Percentiles rank a stretch among this genome's conserved stretches.
Evolutionary conservation across 2,113 vertebrate genomes (phyloP).

Genomic region (Felis chaus): DNA sequence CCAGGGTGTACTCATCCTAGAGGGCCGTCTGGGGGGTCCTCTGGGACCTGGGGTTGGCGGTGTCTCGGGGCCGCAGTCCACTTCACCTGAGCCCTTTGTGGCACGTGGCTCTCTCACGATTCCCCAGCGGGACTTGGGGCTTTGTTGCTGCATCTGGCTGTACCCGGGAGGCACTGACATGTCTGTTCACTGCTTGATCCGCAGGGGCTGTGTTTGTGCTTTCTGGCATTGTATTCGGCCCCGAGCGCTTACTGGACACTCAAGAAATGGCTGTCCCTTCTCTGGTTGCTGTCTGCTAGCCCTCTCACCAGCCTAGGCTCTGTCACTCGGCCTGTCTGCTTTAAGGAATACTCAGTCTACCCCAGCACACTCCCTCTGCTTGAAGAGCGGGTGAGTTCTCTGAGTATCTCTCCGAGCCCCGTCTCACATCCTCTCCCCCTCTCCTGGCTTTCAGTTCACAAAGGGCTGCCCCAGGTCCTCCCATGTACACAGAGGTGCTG

Average conservation of each 20-base stretch:
- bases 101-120: accelerated
- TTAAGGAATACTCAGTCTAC: accelerated
- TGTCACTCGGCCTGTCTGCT: too few species aligned
- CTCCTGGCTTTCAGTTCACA: background rate
- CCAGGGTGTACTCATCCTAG: background rate
- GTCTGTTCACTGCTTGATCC: background rate
- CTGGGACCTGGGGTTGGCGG: background rate
- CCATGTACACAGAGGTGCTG: background rate
- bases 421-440: background rate
- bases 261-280: too few species aligned
- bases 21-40: background rate
- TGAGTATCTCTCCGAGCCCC: background rate
- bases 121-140: accelerated
- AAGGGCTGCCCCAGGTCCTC: background rate
- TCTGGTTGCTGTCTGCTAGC: accelerated
- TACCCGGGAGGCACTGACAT: accelerated
- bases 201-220: background rate
- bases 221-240: accelerated
- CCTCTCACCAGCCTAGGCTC: background rate
- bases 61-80: background rate
- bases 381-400: background rate
- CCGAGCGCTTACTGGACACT: accelerated
- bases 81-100: background rate
- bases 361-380: background rate
- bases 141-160: accelerated